A percentile compares a stretch with the other conserved stretches of the same genome.
phyloP scores from a whole-genome alignment of 2,113 vertebrate genomes.

The Asarcornis scutulata region DNA sequence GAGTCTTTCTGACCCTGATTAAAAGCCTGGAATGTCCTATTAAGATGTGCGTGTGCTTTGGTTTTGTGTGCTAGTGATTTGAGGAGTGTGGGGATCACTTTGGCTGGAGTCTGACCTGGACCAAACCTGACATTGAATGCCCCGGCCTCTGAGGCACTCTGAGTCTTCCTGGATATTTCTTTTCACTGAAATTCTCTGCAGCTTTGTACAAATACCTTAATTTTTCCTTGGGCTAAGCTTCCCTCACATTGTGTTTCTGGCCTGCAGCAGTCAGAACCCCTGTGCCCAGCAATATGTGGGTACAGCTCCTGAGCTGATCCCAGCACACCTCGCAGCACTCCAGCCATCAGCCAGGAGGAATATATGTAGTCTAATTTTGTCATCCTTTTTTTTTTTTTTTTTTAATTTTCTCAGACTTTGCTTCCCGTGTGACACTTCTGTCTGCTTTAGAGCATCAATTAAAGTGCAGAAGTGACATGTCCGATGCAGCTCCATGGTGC shows the following conservation, averaged over 20 bases:
- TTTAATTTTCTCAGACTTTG: neutral
- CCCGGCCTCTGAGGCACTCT: neutral
- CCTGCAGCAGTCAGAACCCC: neutral
- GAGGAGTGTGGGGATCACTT: neutral
- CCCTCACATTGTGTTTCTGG: too few relatives aligned
- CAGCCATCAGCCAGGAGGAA: neutral
- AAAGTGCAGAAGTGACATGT: neutral
- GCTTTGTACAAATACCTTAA: neutral
- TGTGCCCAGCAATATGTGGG: too few relatives aligned
- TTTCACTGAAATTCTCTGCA: neutral
- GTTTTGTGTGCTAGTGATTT: neutral
- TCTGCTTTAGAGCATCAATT: neutral
- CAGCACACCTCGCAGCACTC: neutral
- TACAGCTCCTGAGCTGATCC: neutral
- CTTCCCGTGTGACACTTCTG: neutral
- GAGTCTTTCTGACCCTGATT: neutral
- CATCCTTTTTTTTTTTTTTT: neutral
- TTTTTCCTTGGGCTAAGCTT: neutral
- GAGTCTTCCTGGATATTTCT: neutral
- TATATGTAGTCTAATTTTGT: neutral
- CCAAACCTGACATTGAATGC: neutral
- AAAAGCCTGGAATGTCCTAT: neutral
- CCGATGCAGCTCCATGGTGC: neutral
- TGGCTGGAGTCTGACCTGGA: neutral
- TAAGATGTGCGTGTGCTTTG: accelerated